A percentile compares a stretch with the other conserved stretches of the same genome.
Evolutionary conservation across 2,888 invertebrate species (phyloP).

Genomic region (Eucriotettix oculatus): DNA sequence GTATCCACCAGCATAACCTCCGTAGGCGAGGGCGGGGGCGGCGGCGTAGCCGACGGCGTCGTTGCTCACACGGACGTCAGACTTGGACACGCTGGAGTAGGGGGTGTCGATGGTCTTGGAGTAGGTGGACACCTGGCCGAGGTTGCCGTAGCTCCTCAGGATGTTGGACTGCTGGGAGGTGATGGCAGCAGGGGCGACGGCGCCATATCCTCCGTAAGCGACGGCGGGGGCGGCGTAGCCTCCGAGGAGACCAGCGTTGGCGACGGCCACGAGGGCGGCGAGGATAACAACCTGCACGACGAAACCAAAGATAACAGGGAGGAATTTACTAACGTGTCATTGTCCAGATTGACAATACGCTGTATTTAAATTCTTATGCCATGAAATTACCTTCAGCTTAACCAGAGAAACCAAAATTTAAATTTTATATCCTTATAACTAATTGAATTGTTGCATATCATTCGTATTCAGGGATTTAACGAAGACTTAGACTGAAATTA

Average conservation of each 20-base stretch:
- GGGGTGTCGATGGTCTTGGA: slow-evolving; percentile 56
- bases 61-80: slow-evolving; percentile 44
- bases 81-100: slow-evolving; percentile 51
- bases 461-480: no score
- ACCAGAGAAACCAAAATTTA: no score
- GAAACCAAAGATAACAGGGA: no score
- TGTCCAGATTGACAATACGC: no score
- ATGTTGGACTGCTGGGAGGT: background rate
- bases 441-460: no score
- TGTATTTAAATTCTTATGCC: no score
- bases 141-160: slow-evolving; percentile 43
- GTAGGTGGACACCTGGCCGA: slow-evolving; percentile 49
- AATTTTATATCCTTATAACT: no score
- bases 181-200: background rate
- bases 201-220: background rate
- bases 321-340: no score
- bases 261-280: slow-evolving; percentile 15
- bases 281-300: slow-evolving; percentile 7
- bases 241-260: slow-evolving; percentile 16
- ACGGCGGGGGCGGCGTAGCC: slow-evolving; percentile 18
- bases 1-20: background rate
- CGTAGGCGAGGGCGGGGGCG: background rate
- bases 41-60: background rate
- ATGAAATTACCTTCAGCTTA: no score
- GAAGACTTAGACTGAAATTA: no score